A percentile compares a stretch with the other conserved stretches of the same genome.
These are phyloP conservation scores for Irena cyanogastra DNA, from an alignment of 2,113 vertebrate genomes.

Conservation along the genomic window DNA sequence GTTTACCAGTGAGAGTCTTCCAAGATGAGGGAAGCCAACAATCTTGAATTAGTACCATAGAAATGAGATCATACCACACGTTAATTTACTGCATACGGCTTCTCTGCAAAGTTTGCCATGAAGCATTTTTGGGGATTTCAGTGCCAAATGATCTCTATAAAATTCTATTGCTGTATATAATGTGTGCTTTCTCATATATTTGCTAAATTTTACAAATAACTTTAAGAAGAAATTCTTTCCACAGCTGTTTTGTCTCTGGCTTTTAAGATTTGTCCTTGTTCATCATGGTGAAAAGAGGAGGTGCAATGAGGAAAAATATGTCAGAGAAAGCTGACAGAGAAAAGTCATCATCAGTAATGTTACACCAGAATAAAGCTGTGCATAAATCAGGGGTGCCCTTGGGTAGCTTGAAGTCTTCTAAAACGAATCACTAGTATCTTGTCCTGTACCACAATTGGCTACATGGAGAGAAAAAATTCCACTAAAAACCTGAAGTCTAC, in stretches of 20 bases:
- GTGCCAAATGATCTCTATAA: not conserved
- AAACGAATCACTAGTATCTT: not conserved
- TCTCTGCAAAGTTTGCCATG: not conserved
- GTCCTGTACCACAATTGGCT: not conserved
- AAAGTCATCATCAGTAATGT: not conserved
- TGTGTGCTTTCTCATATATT: not conserved
- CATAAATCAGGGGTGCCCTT: not conserved
- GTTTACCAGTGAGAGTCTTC: not conserved
- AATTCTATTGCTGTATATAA: not conserved
- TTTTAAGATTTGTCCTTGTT: not conserved
- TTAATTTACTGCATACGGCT: constrained; percentile 12
- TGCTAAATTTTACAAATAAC: not conserved
- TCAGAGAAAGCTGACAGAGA: not conserved
- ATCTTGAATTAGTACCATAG: not conserved
- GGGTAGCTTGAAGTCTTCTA: not conserved
- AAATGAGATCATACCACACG: constrained; percentile 31
- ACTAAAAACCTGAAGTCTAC: not conserved
- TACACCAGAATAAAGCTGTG: not conserved
- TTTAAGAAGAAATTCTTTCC: not conserved
- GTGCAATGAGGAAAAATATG: not conserved
- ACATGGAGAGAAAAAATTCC: not conserved
- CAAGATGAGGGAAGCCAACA: not conserved
- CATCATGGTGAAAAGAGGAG: not conserved
- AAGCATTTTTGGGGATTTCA: not conserved
- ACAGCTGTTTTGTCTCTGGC: not conserved